Conservation (phyloP, 2,797 vertebrate species). For the Coluber constrictor region DNA sequence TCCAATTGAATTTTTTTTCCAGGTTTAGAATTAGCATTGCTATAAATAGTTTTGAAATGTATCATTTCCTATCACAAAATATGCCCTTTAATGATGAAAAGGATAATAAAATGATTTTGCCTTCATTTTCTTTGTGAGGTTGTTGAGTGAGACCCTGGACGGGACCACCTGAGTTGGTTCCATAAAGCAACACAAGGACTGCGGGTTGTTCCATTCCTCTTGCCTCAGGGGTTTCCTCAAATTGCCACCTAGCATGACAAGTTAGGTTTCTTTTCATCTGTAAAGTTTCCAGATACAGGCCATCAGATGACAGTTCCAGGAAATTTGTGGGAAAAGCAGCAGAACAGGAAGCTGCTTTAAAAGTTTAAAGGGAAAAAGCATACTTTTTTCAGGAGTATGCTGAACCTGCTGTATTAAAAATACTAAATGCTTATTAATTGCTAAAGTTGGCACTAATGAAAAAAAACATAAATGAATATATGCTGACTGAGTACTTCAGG, state of each 20-base stretch:
- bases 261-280: not conserved
- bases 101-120: not conserved
- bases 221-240: not conserved
- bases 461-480: not conserved
- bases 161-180: not conserved
- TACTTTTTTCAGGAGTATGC: not conserved
- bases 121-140: not conserved
- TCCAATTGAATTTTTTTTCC: not conserved
- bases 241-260: not conserved
- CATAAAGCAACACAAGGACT: not conserved
- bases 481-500: not conserved
- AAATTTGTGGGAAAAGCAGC: not conserved
- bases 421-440: not conserved
- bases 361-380: not conserved
- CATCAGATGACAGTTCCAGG: not conserved
- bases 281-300: not conserved
- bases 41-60: not conserved
- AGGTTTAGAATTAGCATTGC: not conserved
- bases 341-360: not conserved
- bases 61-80: not conserved
- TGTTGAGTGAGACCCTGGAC: not conserved
- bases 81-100: not conserved
- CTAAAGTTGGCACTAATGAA: not conserved
- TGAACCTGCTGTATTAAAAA: not conserved
- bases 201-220: not conserved